These are phyloP conservation scores for Noctua janthe DNA, from an alignment of 2,888 invertebrate genomes.

Conservation along the genomic window DNA sequence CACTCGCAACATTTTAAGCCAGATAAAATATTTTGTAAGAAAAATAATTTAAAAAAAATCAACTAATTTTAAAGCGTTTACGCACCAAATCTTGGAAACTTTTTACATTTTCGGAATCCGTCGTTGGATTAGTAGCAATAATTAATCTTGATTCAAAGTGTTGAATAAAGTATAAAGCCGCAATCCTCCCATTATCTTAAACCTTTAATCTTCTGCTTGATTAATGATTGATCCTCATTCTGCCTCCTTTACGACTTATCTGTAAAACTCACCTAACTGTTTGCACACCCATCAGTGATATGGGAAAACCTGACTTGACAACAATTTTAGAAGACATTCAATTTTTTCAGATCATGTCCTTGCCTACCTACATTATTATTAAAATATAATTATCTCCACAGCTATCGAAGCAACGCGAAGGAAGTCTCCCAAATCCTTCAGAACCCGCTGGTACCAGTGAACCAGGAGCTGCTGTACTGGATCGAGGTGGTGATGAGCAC, in stretches of 20 bases:
- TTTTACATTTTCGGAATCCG: constrained; percentile 20
- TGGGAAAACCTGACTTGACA: background rate
- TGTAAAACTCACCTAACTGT: background rate
- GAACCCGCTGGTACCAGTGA: constrained; percentile 63
- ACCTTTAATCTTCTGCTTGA: constrained; percentile 27
- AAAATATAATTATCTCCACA: constrained; percentile 43
- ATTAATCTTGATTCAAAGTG: constrained; percentile 30
- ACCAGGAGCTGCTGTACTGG: constrained; percentile 74
- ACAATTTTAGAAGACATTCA: background rate
- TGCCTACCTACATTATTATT: background rate
- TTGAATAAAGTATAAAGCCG: constrained; percentile 9
- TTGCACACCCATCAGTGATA: background rate
- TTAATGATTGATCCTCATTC: constrained; percentile 19
- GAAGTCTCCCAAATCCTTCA: constrained; percentile 70
- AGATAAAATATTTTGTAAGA: constrained; percentile 20
- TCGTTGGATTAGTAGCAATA: constrained; percentile 25
- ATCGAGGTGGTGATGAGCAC: constrained; percentile 70
- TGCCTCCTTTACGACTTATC: background rate
- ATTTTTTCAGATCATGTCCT: background rate
- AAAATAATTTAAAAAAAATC: constrained; percentile 18
- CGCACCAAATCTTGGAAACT: constrained; percentile 15
- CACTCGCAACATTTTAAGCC: constrained; percentile 26
- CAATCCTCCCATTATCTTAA: constrained; percentile 20
- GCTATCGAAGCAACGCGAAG: constrained; percentile 71
- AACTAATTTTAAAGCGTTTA: background rate